These are phyloP conservation scores for Alosa sapidissima DNA, from an alignment of 2,797 vertebrate genomes.

Conservation along the genomic window DNA sequence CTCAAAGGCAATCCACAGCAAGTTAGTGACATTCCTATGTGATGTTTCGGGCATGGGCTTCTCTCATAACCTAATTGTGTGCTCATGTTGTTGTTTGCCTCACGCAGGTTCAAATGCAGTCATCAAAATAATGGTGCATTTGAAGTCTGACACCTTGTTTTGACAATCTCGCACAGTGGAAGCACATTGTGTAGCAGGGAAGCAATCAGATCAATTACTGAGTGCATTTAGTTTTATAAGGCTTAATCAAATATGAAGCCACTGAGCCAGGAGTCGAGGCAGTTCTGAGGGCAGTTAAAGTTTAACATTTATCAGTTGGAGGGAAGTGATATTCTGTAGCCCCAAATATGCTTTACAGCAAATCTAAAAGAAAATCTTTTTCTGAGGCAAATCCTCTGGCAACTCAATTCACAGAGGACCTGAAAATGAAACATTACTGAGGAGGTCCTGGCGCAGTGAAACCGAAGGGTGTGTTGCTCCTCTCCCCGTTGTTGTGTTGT, in stretches of 20 bases:
- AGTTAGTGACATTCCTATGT: conserved; percentile 44
- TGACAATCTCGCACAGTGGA: conserved; percentile 11
- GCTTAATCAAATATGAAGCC: conserved; percentile 14
- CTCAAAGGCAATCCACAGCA: conserved; percentile 62
- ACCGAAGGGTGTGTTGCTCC: not conserved
- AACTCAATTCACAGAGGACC: conserved; percentile 13
- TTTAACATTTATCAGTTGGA: not conserved
- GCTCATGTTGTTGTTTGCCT: not conserved
- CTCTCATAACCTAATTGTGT: conserved; percentile 43
- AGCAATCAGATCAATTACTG: conserved; percentile 23
- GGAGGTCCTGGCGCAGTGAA: conserved; percentile 8
- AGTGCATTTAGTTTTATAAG: not conserved
- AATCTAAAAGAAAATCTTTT: not conserved
- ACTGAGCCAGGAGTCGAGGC: not conserved
- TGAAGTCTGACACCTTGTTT: conserved; percentile 38
- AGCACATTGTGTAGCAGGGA: not conserved
- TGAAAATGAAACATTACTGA: conserved; percentile 19
- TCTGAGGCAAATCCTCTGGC: conserved; percentile 9
- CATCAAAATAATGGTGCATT: conserved; percentile 25
- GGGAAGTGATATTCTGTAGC: not conserved
- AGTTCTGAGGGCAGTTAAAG: conserved; percentile 11
- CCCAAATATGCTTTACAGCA: not conserved
- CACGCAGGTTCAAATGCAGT: conserved; percentile 14
- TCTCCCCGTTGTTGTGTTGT: conserved; percentile 1
- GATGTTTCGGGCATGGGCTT: conserved; percentile 6